Conservation (phyloP, 1,140 invertebrate species). For the Hesperophylax magnus region DNA sequence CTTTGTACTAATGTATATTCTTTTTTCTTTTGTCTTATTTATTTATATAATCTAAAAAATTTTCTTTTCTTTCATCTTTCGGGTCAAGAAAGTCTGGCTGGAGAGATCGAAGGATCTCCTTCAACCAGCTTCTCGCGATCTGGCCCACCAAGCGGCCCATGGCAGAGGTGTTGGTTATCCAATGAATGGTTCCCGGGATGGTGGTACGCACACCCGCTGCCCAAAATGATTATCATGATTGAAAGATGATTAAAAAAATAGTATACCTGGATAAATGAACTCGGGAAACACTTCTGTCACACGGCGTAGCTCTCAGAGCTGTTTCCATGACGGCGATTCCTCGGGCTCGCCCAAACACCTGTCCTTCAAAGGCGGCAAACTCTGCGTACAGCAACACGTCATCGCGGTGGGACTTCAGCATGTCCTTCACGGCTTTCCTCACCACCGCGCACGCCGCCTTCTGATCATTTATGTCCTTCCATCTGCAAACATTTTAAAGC, state of each 20-base stretch:
- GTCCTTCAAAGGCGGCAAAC: constrained; percentile 47
- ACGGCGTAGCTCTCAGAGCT: constrained; percentile 29
- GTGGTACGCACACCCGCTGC: too few species aligned
- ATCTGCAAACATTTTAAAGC: not conserved
- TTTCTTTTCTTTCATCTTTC: too few species aligned
- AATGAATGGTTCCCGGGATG: too few species aligned
- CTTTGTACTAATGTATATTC: too few species aligned
- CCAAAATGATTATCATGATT: too few species aligned
- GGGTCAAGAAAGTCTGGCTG: too few species aligned
- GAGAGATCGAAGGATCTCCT: too few species aligned
- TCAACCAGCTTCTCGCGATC: too few species aligned
- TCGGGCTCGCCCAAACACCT: constrained; percentile 31
- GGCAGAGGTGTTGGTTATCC: too few species aligned
- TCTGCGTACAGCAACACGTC: constrained; percentile 49
- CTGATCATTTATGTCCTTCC: constrained; percentile 21
- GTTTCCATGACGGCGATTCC: constrained; percentile 48
- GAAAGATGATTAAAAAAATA: not conserved
- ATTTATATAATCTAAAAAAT: too few species aligned
- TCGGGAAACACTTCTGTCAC: constrained; percentile 26
- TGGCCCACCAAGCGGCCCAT: too few species aligned
- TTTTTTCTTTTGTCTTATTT: too few species aligned
- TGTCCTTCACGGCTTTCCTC: constrained; percentile 48
- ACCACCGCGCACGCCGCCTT: constrained; percentile 10
- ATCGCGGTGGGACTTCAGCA: constrained; percentile 46
- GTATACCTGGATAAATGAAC: constrained; percentile 47